These are phyloP conservation scores for Sarcophaga variegata DNA, from an alignment of 2,888 invertebrate species.

Conservation along the genomic window DNA sequence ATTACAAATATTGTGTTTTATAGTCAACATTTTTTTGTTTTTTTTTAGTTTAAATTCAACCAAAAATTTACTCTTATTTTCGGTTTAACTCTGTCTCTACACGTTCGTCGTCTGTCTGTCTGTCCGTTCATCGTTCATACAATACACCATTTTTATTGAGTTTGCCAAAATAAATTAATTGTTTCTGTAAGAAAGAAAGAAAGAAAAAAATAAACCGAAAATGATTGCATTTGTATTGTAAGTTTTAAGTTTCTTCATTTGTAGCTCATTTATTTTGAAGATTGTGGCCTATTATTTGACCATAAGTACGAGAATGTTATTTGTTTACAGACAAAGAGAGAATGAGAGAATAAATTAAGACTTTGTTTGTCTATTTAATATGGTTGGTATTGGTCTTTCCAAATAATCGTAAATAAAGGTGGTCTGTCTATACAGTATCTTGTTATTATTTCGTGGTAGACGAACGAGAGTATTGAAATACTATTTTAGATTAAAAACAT, in stretches of 20 bases:
- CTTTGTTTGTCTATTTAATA: neutral
- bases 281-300: conserved; percentile 66
- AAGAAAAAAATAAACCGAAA: neutral
- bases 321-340: conserved; percentile 10
- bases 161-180: conserved; percentile 41
- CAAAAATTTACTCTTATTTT: conserved; percentile 33
- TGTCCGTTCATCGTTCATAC: neutral
- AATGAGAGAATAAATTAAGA: neutral
- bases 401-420: conserved; percentile 60
- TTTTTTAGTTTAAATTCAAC: conserved; percentile 14
- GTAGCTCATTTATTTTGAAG: conserved; percentile 61
- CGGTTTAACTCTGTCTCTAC: neutral
- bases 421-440: neutral
- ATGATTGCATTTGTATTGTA: conserved; percentile 20
- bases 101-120: neutral
- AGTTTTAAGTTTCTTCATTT: conserved; percentile 40
- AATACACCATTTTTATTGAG: neutral
- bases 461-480: neutral
- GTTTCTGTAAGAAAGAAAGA: conserved; percentile 43
- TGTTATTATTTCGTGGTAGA: neutral
- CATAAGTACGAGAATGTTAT: conserved; percentile 62
- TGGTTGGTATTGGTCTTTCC: conserved; percentile 15
- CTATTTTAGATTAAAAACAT: conserved; percentile 33
- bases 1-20: conserved; percentile 27
- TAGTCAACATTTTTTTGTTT: neutral